Evolutionary conservation across 2,888 invertebrate species (phyloP), one percentile per base, ranked within the genome.

Genomic region (Pogonocherus hispidulus): DNA sequence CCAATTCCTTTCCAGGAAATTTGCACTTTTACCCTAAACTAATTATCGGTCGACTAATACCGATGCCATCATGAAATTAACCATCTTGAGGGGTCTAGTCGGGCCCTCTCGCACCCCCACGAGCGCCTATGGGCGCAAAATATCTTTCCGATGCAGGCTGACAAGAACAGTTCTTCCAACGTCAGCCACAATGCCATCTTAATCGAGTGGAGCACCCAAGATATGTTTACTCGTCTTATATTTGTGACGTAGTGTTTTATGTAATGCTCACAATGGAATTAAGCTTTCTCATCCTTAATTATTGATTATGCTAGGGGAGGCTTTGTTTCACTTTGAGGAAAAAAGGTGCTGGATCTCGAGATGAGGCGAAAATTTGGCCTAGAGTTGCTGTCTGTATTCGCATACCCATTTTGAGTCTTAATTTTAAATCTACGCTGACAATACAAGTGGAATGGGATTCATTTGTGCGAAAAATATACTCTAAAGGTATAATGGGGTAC

Each of bases 61-160:
- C n/a, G n/a, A n/a, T n/a, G n/a, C n/a, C n/a, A n/a, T n/a, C n/a
- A n/a, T n/a, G n/a, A n/a, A n/a, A n/a, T n/a, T n/a, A n/a, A n/a
- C n/a, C n/a, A n/a, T n/a, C n/a, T n/a, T n/a, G n/a, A n/a, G n/a
- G n/a, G n/a, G n/a, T n/a, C n/a, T n/a, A n/a, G n/a, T n/a, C n/a
- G 8, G 8, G 8, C 8, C 8, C 8, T 27, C 4, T 8, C 27
- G 27, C 8, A 27, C 27, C 27, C 27, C 4, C 3, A 8, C 27
- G 27, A 5, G 8, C 27, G 27, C 27, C 27, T 5, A 3, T 27
- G 27, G 27, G 4, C 3, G 27, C 27, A 77, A 71, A 82, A 79
- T 82, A 84, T 84, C 84, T 83, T 84, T 84, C 84, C 81, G 79
- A 81, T 82, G 82, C 83, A 84, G 83, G 78, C 83, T 84, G 84